Evolutionary conservation across 2,113 vertebrate genomes (phyloP), one percentile per base, ranked within the genome.

Genomic region (Mesitornis unicolor): DNA sequence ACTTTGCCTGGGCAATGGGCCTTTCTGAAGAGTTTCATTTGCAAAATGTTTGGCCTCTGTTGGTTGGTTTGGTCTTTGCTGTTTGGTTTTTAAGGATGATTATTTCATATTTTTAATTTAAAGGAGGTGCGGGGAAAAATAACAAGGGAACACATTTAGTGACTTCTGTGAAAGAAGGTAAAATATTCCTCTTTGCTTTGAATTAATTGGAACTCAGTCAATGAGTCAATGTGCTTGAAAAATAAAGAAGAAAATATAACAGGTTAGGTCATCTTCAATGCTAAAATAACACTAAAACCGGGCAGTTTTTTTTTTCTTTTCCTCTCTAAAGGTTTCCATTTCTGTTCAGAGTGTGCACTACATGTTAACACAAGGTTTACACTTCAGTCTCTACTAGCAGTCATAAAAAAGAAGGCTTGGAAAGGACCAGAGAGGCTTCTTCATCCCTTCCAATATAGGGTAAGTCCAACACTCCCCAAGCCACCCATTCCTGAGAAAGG

Each of bases 401-500:
- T 29, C 29, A 31, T 43, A 13, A 54, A 26, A 53, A 53, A 73
- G 77, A 28, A 2, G 12, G 6, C 19, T 80, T 74, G 53, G 54
- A 86, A 86, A 77, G 40, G 35, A 74, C 26, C 18, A 21, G 26
- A 61, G 50, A 80, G 8, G 7, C 65, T 67, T 50, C 25, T 88
- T 80, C 36, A 63, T 24, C 42, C n/a, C 24, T 80, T 77, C 28
- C 20, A 2, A 20, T 65, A 1, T 1, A 3, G 0, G 2, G 10
- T 0, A 2, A 9, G n/a, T 54, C 17, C 10, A 5, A 33, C 11
- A 3, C 9, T 40, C 53, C 79, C 31, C 19, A 42, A 35, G 38
- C 2, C 12, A n/a, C 9, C 3, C 1, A 0, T 31, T 93, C 64
- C 56, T 4, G 1, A 9, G 87, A 65, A 24, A 26, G 10, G 3